phyloP scores from a whole-genome alignment of 2,113 vertebrate species.

The Bujurquina vittata region DNA sequence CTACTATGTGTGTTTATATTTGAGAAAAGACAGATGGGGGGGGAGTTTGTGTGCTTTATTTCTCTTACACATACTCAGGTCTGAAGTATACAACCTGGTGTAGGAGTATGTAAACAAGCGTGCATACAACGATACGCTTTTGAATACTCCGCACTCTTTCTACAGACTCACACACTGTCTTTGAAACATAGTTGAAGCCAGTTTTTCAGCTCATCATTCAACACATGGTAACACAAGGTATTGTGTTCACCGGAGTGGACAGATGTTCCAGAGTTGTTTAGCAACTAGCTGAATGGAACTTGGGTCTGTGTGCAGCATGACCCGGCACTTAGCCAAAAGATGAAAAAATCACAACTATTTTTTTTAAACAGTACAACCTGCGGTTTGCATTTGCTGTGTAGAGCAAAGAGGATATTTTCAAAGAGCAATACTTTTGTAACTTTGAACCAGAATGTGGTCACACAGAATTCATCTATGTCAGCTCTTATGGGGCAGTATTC shows the following conservation, averaged over 20 bases:
- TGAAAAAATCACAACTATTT: not conserved
- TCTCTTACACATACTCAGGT: slow-evolving; percentile 39
- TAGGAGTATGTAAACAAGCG: slow-evolving; percentile 34
- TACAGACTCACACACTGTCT: not conserved
- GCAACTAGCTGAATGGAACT: slow-evolving; percentile 16
- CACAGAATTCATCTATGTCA: not conserved
- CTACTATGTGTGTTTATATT: slow-evolving; percentile 23
- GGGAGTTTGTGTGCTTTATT: slow-evolving; percentile 26
- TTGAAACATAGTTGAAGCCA: slow-evolving; percentile 27
- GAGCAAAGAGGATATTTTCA: not conserved
- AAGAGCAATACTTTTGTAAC: not conserved
- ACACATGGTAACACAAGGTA: not conserved
- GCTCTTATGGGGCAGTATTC: not conserved
- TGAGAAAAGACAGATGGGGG: slow-evolving; percentile 30
- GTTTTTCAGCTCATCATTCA: slow-evolving; percentile 61
- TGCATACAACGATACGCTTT: slow-evolving; percentile 18
- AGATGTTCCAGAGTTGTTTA: slow-evolving; percentile 9
- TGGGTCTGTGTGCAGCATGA: not conserved
- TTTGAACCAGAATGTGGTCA: not conserved
- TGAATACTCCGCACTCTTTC: not conserved
- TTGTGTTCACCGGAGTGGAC: slow-evolving; percentile 21
- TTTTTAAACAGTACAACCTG: not conserved
- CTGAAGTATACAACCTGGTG: slow-evolving; percentile 49
- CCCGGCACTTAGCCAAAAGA: not conserved
- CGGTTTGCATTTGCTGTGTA: not conserved